Evolutionary conservation across 2,797 vertebrate species (phyloP).

Genomic region (Triplophysa bombifrons): DNA sequence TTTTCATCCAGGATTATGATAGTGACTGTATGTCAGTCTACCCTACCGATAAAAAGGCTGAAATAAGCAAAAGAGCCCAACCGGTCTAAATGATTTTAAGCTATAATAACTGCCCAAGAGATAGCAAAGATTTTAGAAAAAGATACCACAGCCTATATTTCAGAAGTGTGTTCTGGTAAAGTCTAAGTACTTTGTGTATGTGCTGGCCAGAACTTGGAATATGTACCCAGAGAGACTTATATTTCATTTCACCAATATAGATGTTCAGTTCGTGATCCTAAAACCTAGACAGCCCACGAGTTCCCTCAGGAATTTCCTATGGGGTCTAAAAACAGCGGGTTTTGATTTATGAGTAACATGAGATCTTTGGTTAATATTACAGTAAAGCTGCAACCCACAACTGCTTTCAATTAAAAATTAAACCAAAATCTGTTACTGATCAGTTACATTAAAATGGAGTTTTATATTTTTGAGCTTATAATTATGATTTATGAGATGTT

Average conservation of each 20-base stretch:
- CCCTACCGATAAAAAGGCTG: constrained; percentile 39
- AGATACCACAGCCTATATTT: background rate
- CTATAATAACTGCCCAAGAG: background rate
- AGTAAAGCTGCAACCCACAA: too few relatives aligned
- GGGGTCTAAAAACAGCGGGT: background rate
- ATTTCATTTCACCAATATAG: background rate
- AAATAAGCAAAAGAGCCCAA: constrained; percentile 32
- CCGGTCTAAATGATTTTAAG: constrained; percentile 1
- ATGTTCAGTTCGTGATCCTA: background rate
- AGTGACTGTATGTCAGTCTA: constrained; percentile 45
- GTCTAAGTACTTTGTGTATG: background rate
- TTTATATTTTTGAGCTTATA: too few relatives aligned
- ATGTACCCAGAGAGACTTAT: background rate
- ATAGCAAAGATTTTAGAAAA: background rate
- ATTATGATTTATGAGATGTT: too few relatives aligned
- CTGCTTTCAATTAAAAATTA: too few relatives aligned
- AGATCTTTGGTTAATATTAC: background rate
- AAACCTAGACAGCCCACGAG: background rate
- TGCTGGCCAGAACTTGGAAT: background rate
- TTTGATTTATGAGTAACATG: background rate
- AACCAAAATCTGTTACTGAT: too few relatives aligned
- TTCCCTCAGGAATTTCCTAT: background rate
- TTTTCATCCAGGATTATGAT: constrained; percentile 6
- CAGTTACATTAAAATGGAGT: too few relatives aligned
- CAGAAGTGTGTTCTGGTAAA: background rate